phyloP scores from a whole-genome alignment of 2,797 vertebrate species.

The Anguilla obscura region DNA sequence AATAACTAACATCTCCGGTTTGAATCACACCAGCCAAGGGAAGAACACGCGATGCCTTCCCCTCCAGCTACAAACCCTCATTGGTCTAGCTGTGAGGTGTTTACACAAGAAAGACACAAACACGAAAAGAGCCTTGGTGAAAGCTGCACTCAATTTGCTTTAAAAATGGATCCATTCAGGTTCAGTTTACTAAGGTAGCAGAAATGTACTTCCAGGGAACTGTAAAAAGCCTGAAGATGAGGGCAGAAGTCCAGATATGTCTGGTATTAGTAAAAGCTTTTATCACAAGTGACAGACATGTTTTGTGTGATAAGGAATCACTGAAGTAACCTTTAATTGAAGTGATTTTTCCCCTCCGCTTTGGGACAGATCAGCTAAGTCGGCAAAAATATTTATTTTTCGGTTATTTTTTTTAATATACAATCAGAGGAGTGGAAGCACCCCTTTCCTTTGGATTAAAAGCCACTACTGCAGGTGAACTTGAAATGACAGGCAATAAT shows the following conservation, averaged over 20 bases:
- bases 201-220: not conserved
- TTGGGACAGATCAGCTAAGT: not conserved
- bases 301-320: not conserved
- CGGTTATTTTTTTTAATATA: not conserved
- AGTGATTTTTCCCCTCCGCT: not conserved
- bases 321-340: not conserved
- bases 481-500: not conserved
- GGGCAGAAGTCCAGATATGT: not conserved
- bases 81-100: no score
- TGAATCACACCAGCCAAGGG: no score
- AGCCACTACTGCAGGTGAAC: not conserved
- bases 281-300: not conserved
- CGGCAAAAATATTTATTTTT: not conserved
- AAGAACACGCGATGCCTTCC: no score
- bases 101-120: not conserved
- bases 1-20: no score
- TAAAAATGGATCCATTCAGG: not conserved
- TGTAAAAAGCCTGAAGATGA: not conserved
- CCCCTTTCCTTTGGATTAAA: not conserved
- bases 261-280: not conserved
- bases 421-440: not conserved
- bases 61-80: no score
- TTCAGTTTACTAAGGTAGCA: not conserved
- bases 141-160: not conserved
- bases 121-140: not conserved